Conservation (phyloP, 2,888 invertebrate genomes). For the Adelphocoris suturalis region DNA sequence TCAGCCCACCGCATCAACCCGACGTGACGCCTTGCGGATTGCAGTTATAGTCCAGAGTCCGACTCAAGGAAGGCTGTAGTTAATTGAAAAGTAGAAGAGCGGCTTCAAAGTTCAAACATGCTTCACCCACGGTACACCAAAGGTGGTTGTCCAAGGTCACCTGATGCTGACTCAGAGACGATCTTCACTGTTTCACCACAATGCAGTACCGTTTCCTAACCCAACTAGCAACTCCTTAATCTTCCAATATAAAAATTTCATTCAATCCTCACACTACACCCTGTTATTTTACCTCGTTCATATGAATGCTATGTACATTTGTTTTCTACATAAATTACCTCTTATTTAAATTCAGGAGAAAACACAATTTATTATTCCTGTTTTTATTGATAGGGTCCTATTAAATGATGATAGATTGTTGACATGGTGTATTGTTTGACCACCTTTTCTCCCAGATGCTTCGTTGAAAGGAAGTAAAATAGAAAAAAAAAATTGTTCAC, state of each 20-base stretch:
- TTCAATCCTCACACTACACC: not conserved
- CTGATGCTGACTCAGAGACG: not conserved
- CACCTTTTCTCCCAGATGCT: not conserved
- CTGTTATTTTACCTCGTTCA: slow-evolving; percentile 9
- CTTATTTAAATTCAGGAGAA: not conserved
- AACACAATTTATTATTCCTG: not conserved
- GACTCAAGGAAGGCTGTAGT: not conserved
- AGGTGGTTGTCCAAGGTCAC: too few species aligned
- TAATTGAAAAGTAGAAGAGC: not conserved
- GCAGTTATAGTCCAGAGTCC: not conserved
- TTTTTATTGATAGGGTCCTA: not conserved
- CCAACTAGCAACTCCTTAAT: not conserved
- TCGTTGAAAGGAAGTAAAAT: too few species aligned
- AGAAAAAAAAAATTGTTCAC: not conserved
- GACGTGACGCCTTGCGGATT: slow-evolving; percentile 37
- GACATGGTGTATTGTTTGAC: not conserved
- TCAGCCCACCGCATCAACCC: slow-evolving; percentile 54
- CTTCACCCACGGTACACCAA: not conserved
- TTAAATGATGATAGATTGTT: not conserved
- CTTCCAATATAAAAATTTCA: slow-evolving; percentile 14
- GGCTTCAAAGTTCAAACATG: not conserved
- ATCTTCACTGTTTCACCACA: not conserved
- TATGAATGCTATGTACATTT: not conserved
- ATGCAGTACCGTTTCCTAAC: not conserved
- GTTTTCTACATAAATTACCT: not conserved